Evolutionary conservation across 2,797 vertebrate species (phyloP).

Genomic region (Enteromius argenteus): DNA sequence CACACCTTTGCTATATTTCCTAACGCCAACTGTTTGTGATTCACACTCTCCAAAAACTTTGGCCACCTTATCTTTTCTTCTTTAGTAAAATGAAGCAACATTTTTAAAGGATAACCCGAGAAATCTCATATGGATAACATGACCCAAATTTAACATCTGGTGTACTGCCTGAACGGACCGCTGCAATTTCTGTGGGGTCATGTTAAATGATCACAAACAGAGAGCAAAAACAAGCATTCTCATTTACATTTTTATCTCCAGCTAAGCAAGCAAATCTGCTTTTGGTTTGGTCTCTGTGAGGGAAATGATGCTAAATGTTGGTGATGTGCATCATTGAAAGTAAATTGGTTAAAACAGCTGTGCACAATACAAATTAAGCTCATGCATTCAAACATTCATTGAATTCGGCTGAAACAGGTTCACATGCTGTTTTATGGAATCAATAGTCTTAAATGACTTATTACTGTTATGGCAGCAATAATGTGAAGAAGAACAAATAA

Average conservation of each 20-base stretch:
- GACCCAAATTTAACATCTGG: conserved; percentile 53
- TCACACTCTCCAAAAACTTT: conserved; percentile 46
- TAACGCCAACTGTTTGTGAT: conserved; percentile 46
- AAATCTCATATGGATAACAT: conserved; percentile 48
- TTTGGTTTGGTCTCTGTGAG: conserved; percentile 45
- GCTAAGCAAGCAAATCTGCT: conserved; percentile 53
- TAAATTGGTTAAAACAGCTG: conserved; percentile 29
- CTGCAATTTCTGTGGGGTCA: conserved; percentile 45
- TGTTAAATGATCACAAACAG: conserved; percentile 54
- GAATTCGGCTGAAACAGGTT: not conserved
- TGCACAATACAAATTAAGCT: not conserved
- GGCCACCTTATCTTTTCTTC: conserved; percentile 55
- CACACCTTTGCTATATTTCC: conserved; percentile 35
- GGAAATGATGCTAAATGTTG: conserved; percentile 47
- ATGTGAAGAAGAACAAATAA: not conserved
- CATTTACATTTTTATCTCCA: conserved; percentile 54
- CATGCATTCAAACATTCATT: not conserved
- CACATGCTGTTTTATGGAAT: not conserved
- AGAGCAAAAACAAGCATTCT: conserved; percentile 44
- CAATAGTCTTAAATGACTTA: not conserved
- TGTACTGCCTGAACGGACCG: conserved; percentile 32
- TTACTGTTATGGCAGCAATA: not conserved
- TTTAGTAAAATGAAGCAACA: conserved; percentile 53
- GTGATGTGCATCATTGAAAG: conserved; percentile 53
- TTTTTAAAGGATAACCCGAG: conserved; percentile 58